Base-by-base conservation (phyloP, 2,888 invertebrate genomes). In the Disparrhopalites patrizii region DNA sequence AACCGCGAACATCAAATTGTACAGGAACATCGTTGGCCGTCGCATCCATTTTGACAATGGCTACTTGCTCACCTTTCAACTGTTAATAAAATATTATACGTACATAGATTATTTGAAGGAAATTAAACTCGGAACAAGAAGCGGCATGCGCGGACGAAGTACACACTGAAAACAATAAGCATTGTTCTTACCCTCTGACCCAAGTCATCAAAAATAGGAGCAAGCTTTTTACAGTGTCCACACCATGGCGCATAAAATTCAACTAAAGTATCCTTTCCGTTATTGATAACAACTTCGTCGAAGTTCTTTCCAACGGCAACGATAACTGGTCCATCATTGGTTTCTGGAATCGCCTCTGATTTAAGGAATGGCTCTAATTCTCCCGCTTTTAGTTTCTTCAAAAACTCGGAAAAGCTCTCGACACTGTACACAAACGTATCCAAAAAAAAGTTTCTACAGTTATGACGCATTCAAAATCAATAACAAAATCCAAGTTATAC, bases 221-320 rank as follows among this genome's bases (percentile, higher is more conserved):
- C 85, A 55, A 99, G 84, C 80, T 91, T 91, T 82, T 99, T 98
- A 83, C 99, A 99, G 79, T 99, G 98, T 74, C 98, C 97, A 80
- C 95, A 96, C 97, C 97, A 98, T 1, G 97, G 97, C 36, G 98
- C 98, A 81, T 99, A 99, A 83, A 99, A 99, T 82, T 99, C 98
- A 74, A 99, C 85, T 50, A 99, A 84, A 2, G 93, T 92, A 79
- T 99, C 99, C 78, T 93, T 90, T 33, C 84, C 90, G 76, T 91
- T 90, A 78, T 98, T 90, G 1, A 86, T 87, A 0, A 99, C 93
- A 65, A 96, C 83, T 64, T 97, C 91, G 78, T 96, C 90, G 81
- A 98, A 99, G 84, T 97, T 99, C 82, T 93, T 93, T 70, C 89
- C 98, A 8, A 99, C 99, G 2, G 93, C 94, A 40, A 94, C 87